Evolutionary conservation across 2,113 vertebrate genomes (phyloP).

Genomic region (Sardina pilchardus): DNA sequence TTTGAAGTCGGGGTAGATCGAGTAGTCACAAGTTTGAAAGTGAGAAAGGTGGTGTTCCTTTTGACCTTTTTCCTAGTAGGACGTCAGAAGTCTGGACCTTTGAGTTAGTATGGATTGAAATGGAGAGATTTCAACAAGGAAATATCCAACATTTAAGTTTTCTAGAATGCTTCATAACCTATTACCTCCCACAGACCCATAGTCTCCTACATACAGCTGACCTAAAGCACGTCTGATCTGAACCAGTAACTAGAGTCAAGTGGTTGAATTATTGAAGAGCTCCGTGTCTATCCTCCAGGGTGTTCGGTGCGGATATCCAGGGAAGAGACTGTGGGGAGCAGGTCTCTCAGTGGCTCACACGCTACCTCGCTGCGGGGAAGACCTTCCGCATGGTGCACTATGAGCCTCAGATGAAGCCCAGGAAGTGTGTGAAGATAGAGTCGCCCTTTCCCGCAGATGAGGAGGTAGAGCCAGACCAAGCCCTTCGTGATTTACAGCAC

Average conservation of each 20-base stretch:
- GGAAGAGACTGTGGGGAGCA: slow-evolving; percentile 88
- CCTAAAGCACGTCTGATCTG: neutral
- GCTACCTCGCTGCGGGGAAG: slow-evolving; percentile 70
- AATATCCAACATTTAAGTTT: no score
- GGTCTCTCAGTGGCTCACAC: slow-evolving; percentile 82
- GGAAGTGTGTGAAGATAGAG: slow-evolving; percentile 56
- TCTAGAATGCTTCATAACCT: no score
- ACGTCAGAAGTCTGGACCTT: no score
- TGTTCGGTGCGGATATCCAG: slow-evolving; percentile 77
- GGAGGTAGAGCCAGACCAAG: slow-evolving; percentile 52
- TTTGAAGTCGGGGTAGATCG: no score
- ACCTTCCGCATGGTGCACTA: slow-evolving; percentile 82
- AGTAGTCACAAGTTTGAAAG: no score
- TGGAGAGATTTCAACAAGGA: no score
- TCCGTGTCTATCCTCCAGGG: slow-evolving; percentile 57
- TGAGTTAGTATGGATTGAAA: no score
- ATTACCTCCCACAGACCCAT: no score
- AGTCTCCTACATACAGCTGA: no score
- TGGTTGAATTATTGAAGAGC: neutral
- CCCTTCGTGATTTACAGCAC: no score
- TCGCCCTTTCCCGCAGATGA: slow-evolving; percentile 45
- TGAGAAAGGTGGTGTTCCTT: no score
- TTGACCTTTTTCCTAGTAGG: no score
- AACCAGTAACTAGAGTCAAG: neutral
- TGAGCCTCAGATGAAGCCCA: slow-evolving; percentile 77